phyloP scores from a whole-genome alignment of 2,888 invertebrate species.

The Pyrrhosoma nymphula region DNA sequence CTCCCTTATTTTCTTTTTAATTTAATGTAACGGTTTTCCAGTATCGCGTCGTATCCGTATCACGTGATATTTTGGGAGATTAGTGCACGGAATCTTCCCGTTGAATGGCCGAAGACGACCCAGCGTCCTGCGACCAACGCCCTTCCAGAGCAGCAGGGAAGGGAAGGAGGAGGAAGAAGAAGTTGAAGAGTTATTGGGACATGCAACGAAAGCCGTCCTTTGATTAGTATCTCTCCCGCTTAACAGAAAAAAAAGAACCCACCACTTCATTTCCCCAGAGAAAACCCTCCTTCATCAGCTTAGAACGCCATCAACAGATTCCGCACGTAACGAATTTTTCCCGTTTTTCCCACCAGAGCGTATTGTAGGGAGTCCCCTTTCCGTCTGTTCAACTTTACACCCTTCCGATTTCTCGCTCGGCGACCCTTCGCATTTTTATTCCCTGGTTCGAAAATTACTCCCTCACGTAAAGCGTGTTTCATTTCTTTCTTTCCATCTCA shows the following conservation, averaged over 20 bases:
- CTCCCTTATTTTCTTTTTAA: no score
- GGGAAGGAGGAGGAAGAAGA: not conserved
- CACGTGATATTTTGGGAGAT: not conserved
- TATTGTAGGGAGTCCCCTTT: not conserved
- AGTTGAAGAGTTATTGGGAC: constrained; percentile 22
- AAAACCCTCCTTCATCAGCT: constrained; percentile 32
- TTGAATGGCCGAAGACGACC: not conserved
- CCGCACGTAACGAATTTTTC: constrained; percentile 16
- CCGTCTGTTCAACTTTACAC: not conserved
- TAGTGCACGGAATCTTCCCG: not conserved
- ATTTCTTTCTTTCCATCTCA: not conserved
- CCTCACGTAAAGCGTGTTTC: not conserved
- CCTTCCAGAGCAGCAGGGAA: not conserved
- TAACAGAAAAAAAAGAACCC: not conserved
- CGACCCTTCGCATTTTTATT: not conserved
- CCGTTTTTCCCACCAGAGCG: not conserved
- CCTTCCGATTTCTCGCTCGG: not conserved
- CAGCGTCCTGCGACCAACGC: not conserved
- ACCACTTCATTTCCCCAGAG: constrained; percentile 15
- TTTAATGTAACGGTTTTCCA: not conserved
- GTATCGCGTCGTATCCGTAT: not conserved
- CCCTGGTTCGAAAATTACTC: constrained; percentile 6
- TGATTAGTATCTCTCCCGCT: not conserved
- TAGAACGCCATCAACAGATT: constrained; percentile 32
- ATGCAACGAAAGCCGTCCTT: constrained; percentile 36